phyloP scores from a whole-genome alignment of 2,113 vertebrate species.

The Dasyornis broadbenti region DNA sequence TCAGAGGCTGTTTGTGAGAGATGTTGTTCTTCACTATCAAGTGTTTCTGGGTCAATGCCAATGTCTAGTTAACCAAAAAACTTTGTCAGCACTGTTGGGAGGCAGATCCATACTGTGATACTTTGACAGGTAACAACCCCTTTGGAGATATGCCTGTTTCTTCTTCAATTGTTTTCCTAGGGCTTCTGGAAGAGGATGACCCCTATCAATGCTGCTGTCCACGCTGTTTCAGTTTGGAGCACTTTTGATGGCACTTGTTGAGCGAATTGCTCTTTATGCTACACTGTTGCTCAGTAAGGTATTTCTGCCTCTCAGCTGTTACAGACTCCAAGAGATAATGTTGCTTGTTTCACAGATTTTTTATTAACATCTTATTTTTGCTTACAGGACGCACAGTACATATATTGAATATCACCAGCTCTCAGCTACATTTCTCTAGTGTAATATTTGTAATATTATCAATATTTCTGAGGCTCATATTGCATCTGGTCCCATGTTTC shows the following conservation, averaged over 20 bases:
- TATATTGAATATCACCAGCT: neutral
- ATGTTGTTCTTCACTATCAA: neutral
- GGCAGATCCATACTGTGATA: neutral
- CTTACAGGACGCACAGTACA: neutral
- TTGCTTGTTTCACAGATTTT: conserved; percentile 23
- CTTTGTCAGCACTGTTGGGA: neutral
- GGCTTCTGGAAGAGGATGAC: neutral
- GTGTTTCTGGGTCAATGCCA: neutral
- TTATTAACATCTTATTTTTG: conserved; percentile 41
- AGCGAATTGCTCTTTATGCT: neutral
- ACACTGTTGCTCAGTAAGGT: neutral
- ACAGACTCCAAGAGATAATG: neutral
- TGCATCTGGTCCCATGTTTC: conserved; percentile 44
- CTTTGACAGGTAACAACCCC: neutral
- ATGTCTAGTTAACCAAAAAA: neutral
- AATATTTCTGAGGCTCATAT: conserved; percentile 38
- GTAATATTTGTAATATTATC: conserved; percentile 43
- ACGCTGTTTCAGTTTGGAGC: neutral
- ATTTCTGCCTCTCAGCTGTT: conserved; percentile 36
- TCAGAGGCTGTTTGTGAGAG: neutral
- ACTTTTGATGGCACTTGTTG: neutral
- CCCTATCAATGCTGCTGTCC: neutral
- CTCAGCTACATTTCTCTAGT: conserved; percentile 6
- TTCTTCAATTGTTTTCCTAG: neutral
- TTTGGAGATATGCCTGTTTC: neutral